Evolutionary conservation across 2,797 vertebrate species (phyloP), one percentile per base, ranked within the genome.

Genomic region (Enteromius viviparus): DNA sequence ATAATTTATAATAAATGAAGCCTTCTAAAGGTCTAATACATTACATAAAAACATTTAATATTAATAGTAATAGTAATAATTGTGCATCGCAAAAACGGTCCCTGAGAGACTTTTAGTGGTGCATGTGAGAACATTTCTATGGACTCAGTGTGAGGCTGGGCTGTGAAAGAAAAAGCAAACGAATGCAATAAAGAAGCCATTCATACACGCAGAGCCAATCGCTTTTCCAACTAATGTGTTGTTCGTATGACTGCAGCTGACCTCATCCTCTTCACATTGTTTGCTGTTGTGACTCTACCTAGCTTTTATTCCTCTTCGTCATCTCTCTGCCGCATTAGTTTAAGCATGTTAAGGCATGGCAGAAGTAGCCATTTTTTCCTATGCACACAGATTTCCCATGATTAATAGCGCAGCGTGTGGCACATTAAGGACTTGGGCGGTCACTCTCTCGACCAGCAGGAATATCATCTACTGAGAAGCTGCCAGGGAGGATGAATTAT

Each of bases 371-470:
- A 49, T 40, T 72, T 71, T 45, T 65, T 26, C 60, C 47, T n/a
- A 37, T n/a, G 11, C 53, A n/a, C 37, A 29, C 53, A 81, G 66
- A 42, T 78, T 80, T 69, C 19, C 70, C 29, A 19, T 81, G 87
- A 69, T 70, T 58, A 85, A 88, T 85, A 65, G 80, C 49, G 40
- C 12, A 26, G 40, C 69, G 49, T 14, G 17, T 23, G 82, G 66
- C 64, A 51, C 55, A 79, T 80, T 84, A 37, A 82, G 69, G 80
- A 78, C 76, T 26, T 60, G 80, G 76, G 80, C 64, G 64, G 81
- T 78, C 78, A 76, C 82, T 85, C 58, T 70, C 71, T 82, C 29
- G 15, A 60, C 51, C 82, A 15, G 81, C 75, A 65, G 62, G 78
- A 80, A 80, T 29, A 84, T 58, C 71, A 53, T 76, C 71, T 81